Base-by-base conservation (phyloP, 2,113 vertebrate species). In the Elephas maximus region DNA sequence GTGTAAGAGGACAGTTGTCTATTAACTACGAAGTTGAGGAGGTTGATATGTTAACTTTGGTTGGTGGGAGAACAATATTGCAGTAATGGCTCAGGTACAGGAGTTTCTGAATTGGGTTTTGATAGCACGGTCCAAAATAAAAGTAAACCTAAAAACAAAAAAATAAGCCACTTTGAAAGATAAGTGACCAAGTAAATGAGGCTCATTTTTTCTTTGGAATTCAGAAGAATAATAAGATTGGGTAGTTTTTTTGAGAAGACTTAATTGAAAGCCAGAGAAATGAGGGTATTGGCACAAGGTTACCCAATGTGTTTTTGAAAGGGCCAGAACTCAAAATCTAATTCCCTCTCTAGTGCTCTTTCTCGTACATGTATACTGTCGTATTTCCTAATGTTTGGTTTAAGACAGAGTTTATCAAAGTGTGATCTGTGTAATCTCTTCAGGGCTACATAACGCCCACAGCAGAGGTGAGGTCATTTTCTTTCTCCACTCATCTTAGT, bases 41-140 rank as follows among this genome's bases (percentile, higher is more conserved):
- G 17, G 5, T 18, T 95, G 17, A 17, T 62, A 51, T 78, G 18
- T 60, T 95, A 96, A 95, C 93, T 97, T 88, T 57, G 33, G 69
- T n/a, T 79, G 28, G 45, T 77, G 87, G 82, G 24, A 37, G 60
- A 51, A 80, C 2, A 77, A 65, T 62, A 48, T 18, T 77, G 20
- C 5, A 14, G 0, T 93, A 74, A 51, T 93, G 14, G 17, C 14
- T 33, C 62, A 73, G 12, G 90, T 82, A 77, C 67, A 88, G 90
- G 60, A 62, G 78, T 96, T 98, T 98, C 87, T 98, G 88, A 69
- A 90, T 86, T 45, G 26, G 17, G 1, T 88, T 65, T 86, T 53
- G 79, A 83, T 91, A 11, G 71, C 83, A 17, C 51, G 85, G 30
- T 57, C n/a, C 83, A 77, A 82, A 57, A 53, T 92, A 80, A 90